phyloP scores from a whole-genome alignment of 2,113 vertebrate genomes.

The Phyllopteryx taeniolatus region DNA sequence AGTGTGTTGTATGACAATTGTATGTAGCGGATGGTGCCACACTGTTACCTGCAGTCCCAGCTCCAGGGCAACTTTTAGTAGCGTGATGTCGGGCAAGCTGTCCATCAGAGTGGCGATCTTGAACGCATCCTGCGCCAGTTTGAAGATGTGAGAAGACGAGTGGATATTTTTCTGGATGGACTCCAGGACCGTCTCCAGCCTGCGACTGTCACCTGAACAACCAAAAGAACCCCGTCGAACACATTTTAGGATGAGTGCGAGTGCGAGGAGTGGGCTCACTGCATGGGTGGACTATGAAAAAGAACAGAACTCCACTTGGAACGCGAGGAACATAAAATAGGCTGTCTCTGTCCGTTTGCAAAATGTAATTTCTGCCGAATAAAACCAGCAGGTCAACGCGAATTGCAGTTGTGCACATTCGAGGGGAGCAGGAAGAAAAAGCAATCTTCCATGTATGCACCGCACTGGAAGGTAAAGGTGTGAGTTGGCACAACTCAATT shows the following conservation, averaged over 20 bases:
- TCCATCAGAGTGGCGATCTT: slow-evolving; percentile 96
- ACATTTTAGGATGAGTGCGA: neutral
- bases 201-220: slow-evolving; percentile 86
- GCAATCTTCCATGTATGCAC: no score
- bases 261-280: neutral
- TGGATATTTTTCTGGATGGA: slow-evolving; percentile 99
- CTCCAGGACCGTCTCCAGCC: slow-evolving; percentile 94
- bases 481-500: no score
- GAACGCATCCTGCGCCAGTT: slow-evolving; percentile 97
- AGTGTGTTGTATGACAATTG: neutral
- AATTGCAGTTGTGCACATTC: no score
- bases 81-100: slow-evolving; percentile 90
- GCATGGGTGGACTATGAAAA: no score
- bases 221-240: neutral
- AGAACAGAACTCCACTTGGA: no score
- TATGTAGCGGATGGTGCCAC: neutral
- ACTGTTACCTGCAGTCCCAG: slow-evolving; percentile 91
- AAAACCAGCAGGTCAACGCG: no score
- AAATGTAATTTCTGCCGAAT: no score
- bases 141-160: slow-evolving; percentile 94
- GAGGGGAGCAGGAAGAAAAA: no score
- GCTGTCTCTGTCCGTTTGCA: no score
- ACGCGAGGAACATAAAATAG: no score
- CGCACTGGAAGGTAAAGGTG: no score
- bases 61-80: slow-evolving; percentile 95